Base-by-base conservation (phyloP, 1,140 invertebrate species). In the Tyrophagus putrescentiae region DNA sequence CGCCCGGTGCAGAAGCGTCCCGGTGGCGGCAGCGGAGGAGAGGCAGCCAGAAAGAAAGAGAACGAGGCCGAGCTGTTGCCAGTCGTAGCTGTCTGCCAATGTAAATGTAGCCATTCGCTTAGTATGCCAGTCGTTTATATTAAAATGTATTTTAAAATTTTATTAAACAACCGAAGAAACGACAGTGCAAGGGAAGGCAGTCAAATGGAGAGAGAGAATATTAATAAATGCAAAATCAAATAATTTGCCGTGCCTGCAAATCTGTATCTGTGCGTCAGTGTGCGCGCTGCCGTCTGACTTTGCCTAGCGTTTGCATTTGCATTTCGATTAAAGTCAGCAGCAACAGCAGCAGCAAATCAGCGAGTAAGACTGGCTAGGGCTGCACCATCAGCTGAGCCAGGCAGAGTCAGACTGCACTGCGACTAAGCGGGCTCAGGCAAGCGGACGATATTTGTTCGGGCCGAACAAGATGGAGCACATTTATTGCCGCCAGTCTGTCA, bases 121-220 rank as follows among this genome's bases (percentile, higher is more conserved):
- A 48, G 45, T 48, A 48, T 48, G 45, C 45, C 45, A 48, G 45
- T 48, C 45, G 45, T 48, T 48, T 48, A 48, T 48, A 48, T 48
- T 48, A 48, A 48, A 48, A 48, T 48, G 45, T 48, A 48, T 48
- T 48, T 48, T 48, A 48, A 48, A 48, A 48, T 48, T 48, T 48
- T 48, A 48, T 48, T 48, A 48, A 48, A 48, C 45, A 48, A 48
- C 45, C 36, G 13, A 39, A 13, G 36, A 13, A 21, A 39, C 36
- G n/a, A n/a, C 21, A 48, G 7, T 48, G 7, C 45, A 7, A n/a
- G n/a, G n/a, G n/a, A n/a, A n/a, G n/a, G 45, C 7, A 7, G 7
- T 48, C 13, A 21, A 7, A 48, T 48, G 45, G 21, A 6, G 7
- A 18, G n/a, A n/a, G 45, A 48, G 45, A 48, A 48, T 48, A 48